Conservation (phyloP, 2,888 invertebrate genomes). For the Glyphotaelius pellucidus region DNA sequence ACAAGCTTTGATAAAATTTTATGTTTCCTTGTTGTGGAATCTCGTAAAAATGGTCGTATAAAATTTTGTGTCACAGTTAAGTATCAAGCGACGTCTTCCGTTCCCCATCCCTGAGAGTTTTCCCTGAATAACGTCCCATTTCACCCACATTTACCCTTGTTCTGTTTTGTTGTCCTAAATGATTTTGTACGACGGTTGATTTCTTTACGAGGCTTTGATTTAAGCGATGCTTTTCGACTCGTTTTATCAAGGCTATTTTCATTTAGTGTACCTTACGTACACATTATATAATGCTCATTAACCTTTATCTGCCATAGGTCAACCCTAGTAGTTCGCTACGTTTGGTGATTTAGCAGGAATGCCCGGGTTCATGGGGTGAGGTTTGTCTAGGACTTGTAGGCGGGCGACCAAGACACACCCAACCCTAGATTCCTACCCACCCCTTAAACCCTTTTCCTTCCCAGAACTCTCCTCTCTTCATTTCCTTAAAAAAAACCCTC, state of each 20-base stretch:
- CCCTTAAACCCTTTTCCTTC: too few relatives aligned
- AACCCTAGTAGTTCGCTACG: too few relatives aligned
- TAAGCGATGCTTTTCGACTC: neutral
- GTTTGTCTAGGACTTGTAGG: too few relatives aligned
- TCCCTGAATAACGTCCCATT: neutral
- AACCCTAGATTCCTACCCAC: too few relatives aligned
- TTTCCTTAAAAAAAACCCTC: too few relatives aligned
- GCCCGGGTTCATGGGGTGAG: too few relatives aligned
- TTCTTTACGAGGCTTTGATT: constrained; percentile 2
- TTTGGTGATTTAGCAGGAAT: too few relatives aligned
- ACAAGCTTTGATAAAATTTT: neutral
- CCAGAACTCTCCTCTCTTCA: too few relatives aligned
- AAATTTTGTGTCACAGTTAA: neutral
- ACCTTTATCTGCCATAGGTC: too few relatives aligned
- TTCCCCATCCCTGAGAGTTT: neutral
- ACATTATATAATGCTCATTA: too few relatives aligned
- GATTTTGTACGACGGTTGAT: neutral
- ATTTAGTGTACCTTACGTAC: neutral
- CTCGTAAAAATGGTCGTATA: neutral
- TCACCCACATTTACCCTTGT: neutral
- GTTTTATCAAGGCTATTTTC: neutral
- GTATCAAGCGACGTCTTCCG: neutral
- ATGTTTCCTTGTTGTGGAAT: neutral
- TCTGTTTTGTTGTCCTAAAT: neutral
- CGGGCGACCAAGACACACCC: too few relatives aligned